Conservation (phyloP, 2,888 invertebrate genomes). For the Cephus sareptanus region DNA sequence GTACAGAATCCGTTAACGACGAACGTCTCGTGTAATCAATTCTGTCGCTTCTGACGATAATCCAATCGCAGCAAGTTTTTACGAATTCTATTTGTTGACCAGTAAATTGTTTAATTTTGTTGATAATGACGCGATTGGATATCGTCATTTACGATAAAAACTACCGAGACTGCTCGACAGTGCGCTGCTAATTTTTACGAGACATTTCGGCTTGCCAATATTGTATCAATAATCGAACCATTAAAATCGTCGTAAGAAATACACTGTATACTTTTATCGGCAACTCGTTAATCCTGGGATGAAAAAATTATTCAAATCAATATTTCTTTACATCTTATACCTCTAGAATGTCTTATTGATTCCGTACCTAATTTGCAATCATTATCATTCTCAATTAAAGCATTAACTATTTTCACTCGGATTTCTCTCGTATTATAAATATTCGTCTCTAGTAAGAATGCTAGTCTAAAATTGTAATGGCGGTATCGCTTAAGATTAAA, state of each 20-base stretch:
- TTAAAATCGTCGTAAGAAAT: slow-evolving; percentile 19
- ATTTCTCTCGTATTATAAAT: not conserved
- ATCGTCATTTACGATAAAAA: not conserved
- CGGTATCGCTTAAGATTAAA: not conserved
- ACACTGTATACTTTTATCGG: slow-evolving; percentile 18
- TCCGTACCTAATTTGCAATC: not conserved
- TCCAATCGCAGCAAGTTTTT: slow-evolving; percentile 31
- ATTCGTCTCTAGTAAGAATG: not conserved
- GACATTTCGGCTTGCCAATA: slow-evolving; percentile 14
- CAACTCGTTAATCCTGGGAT: slow-evolving; percentile 12
- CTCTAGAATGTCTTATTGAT: not conserved
- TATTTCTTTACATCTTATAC: not conserved
- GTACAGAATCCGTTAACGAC: not conserved
- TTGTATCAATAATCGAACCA: slow-evolving; percentile 12
- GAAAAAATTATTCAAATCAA: not conserved
- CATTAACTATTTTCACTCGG: not conserved
- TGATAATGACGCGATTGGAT: slow-evolving; percentile 17
- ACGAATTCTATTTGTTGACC: slow-evolving; percentile 56
- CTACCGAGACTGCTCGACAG: not conserved
- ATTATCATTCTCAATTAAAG: not conserved
- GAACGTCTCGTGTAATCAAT: not conserved
- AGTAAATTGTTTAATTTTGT: slow-evolving; percentile 61
- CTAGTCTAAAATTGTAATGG: not conserved
- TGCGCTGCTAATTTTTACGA: not conserved
- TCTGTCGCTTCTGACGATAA: not conserved